These are phyloP conservation scores for Boulengerochromis microlepis DNA, from an alignment of 2,113 vertebrate genomes.

Conservation along the genomic window DNA sequence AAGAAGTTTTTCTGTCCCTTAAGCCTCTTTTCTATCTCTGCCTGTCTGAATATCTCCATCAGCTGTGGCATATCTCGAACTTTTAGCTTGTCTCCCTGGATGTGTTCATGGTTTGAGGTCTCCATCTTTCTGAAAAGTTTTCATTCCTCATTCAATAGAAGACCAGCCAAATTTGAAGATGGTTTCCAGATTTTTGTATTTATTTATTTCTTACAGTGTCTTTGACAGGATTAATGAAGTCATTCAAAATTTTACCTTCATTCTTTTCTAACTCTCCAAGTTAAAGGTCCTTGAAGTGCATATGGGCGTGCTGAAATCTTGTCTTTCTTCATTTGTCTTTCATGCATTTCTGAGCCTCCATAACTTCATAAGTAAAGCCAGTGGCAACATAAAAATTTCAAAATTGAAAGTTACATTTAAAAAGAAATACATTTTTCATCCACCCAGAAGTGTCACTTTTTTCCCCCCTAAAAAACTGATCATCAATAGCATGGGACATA, in stretches of 20 bases:
- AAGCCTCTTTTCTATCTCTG: neutral
- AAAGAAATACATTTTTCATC: neutral
- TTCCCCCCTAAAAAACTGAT: accelerated
- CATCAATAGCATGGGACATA: neutral
- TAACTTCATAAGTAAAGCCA: neutral
- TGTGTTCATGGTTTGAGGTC: neutral
- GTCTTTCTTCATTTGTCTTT: neutral
- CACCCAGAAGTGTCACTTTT: accelerated
- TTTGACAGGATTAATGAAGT: neutral
- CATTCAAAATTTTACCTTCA: neutral
- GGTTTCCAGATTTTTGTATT: neutral
- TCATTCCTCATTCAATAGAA: neutral
- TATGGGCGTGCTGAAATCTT: neutral
- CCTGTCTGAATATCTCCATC: neutral
- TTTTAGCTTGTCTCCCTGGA: neutral
- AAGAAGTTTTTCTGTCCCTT: neutral
- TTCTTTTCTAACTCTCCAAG: neutral
- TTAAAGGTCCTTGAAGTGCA: neutral
- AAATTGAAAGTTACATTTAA: neutral
- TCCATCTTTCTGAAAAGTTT: accelerated
- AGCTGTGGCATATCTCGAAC: neutral
- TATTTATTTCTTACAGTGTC: neutral
- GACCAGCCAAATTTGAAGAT: neutral
- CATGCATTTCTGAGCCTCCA: neutral
- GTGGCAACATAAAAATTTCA: neutral